Evolutionary conservation across 1,140 invertebrate genomes (phyloP).

Genomic region (Drosophila littoralis): DNA sequence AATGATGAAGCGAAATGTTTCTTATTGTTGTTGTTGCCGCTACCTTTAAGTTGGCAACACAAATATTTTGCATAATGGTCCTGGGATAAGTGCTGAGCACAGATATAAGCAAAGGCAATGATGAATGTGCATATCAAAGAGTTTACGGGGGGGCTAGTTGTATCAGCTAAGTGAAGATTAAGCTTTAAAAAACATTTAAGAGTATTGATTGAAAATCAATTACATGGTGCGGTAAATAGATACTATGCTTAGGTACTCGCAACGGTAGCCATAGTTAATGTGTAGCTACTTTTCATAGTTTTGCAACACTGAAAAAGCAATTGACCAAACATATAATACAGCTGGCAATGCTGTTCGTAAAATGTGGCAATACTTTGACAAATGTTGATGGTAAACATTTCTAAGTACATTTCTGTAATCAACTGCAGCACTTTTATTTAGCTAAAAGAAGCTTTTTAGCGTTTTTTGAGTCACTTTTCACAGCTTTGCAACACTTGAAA

Average conservation of each 20-base stretch:
- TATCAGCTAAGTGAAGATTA: background rate
- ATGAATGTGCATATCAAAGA: constrained; percentile 43
- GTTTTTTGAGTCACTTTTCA: no score
- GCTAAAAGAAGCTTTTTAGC: no score
- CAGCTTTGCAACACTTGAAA: no score
- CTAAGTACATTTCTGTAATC: no score
- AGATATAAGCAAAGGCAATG: constrained; percentile 36
- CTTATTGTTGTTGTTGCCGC: constrained; percentile 9
- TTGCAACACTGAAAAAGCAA: background rate
- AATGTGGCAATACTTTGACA: no score
- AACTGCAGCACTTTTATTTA: no score
- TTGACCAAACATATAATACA: background rate
- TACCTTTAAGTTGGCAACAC: constrained; percentile 68
- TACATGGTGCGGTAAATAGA: no score
- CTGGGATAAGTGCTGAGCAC: constrained; percentile 19
- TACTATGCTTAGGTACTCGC: no score
- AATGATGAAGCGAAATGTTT: constrained; percentile 61
- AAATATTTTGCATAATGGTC: constrained; percentile 55
- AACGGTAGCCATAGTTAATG: background rate
- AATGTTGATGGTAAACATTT: no score
- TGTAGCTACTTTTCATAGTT: background rate
- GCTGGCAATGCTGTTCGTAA: background rate
- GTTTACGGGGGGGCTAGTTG: background rate
- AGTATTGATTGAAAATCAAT: background rate
- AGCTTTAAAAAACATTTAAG: background rate